Conservation (phyloP, 2,113 vertebrate species). For the Cariama cristata region DNA sequence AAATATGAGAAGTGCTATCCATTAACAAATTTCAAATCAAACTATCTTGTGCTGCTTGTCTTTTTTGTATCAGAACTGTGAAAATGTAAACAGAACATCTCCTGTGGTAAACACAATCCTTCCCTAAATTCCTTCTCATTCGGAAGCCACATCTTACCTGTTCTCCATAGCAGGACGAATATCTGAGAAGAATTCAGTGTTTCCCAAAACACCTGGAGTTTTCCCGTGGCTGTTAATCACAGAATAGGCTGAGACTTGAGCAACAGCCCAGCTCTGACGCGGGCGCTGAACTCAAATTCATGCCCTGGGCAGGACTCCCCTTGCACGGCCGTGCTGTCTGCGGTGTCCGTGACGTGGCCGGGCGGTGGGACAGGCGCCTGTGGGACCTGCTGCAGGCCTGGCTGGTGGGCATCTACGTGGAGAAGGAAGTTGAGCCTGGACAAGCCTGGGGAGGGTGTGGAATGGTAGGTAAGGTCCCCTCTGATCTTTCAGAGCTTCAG, state of each 20-base stretch:
- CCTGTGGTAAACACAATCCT: background rate
- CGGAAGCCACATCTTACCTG: background rate
- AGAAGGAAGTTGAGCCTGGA: background rate
- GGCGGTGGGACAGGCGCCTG: background rate
- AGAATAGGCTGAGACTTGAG: background rate
- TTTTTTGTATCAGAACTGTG: background rate
- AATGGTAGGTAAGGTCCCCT: no score
- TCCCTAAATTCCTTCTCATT: background rate
- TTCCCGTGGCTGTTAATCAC: background rate
- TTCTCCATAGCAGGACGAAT: background rate
- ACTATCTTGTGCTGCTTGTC: background rate
- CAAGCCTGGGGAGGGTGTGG: background rate
- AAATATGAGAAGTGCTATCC: background rate
- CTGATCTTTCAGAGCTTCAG: background rate
- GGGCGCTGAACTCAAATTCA: background rate
- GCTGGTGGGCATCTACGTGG: rapidly evolving
- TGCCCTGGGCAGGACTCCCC: no score
- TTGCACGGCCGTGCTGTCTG: background rate
- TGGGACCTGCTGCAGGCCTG: background rate
- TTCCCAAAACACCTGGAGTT: background rate
- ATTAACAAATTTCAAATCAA: background rate
- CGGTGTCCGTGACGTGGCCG: rapidly evolving
- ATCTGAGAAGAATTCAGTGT: background rate
- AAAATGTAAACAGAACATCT: background rate
- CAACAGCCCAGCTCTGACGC: background rate